These are phyloP conservation scores for Scartelaos histophorus DNA, from an alignment of 2,113 vertebrate genomes.

Conservation along the genomic window DNA sequence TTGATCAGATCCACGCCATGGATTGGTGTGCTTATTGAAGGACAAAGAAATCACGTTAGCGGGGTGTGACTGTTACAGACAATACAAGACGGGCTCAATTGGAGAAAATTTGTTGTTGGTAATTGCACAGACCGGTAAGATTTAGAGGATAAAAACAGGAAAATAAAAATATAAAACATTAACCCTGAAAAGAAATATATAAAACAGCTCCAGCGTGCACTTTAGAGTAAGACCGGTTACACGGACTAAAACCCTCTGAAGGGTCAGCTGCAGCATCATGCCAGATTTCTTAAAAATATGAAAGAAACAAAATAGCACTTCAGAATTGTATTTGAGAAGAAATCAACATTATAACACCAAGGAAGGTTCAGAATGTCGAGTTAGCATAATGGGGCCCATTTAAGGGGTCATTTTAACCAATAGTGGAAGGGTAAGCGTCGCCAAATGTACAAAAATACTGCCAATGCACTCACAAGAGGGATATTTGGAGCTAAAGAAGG, in stretches of 20 bases:
- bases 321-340: background rate
- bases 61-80: slow-evolving; percentile 14
- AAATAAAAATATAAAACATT: background rate
- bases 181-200: background rate
- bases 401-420: background rate
- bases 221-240: background rate
- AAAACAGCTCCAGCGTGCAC: background rate
- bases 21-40: slow-evolving; percentile 29
- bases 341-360: background rate
- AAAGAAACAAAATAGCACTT: background rate
- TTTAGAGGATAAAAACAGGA: background rate
- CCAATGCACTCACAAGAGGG: background rate
- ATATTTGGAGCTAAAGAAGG: background rate
- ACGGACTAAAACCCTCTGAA: background rate
- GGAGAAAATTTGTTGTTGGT: slow-evolving; percentile 34
- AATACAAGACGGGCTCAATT: slow-evolving; percentile 20
- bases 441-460: background rate
- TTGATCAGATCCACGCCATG: slow-evolving; percentile 63
- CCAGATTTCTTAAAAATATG: background rate
- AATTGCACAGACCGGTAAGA: background rate
- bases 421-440: background rate
- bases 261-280: background rate
- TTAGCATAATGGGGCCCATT: background rate
- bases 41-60: slow-evolving; percentile 21
- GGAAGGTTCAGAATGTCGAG: background rate